A percentile compares a stretch with the other conserved stretches of the same genome.
phyloP scores from a whole-genome alignment of 2,113 vertebrate species.

The Bettongia penicillata region DNA sequence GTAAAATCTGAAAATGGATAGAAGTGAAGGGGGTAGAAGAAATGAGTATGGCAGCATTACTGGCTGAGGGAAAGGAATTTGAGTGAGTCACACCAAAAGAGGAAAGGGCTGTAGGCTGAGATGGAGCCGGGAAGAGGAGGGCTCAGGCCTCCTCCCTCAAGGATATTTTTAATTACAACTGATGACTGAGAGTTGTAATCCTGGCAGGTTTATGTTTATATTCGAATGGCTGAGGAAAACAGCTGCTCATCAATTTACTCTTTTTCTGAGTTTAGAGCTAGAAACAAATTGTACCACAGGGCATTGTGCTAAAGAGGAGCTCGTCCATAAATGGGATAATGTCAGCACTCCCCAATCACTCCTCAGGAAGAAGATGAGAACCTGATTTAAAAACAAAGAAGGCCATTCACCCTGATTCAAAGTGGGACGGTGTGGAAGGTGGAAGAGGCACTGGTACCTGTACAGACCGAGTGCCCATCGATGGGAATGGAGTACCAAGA shows the following conservation, averaged over 20 bases:
- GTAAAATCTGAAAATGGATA: neutral
- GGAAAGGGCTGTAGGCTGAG: neutral
- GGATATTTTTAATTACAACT: neutral
- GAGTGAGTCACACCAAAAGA: neutral
- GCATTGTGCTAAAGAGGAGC: conserved; percentile 50
- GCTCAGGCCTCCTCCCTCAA: neutral
- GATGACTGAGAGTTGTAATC: conserved; percentile 33
- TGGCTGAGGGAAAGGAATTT: neutral
- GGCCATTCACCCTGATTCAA: neutral
- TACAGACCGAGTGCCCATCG: neutral
- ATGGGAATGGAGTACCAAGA: neutral
- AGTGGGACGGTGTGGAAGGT: neutral
- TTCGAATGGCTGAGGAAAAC: conserved; percentile 30
- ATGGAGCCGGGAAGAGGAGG: neutral
- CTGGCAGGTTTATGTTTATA: conserved; percentile 46
- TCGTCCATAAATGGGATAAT: neutral
- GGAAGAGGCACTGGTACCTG: neutral
- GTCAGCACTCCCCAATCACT: neutral
- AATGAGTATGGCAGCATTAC: neutral
- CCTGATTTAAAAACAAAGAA: neutral
- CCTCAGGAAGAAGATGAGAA: neutral
- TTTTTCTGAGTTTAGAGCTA: conserved; percentile 16
- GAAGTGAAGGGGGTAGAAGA: neutral
- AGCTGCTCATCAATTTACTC: conserved; percentile 52
- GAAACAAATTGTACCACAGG: neutral